These are phyloP conservation scores for Eupithecia centaureata DNA, from an alignment of 2,888 invertebrate species.

Conservation along the genomic window DNA sequence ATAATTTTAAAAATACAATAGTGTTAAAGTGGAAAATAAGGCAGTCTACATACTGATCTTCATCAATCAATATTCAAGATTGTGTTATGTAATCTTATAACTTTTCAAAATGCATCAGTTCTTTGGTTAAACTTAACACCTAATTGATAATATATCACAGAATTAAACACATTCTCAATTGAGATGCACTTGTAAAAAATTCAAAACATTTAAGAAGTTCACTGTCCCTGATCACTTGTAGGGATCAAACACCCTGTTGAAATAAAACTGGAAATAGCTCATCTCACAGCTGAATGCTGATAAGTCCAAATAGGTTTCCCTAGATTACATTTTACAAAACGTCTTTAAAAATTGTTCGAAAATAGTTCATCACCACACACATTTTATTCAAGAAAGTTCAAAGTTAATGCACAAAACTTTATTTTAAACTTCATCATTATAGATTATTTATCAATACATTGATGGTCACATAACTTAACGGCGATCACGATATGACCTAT, in stretches of 20 bases:
- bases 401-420: constrained; percentile 80
- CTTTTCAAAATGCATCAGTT: constrained; percentile 1
- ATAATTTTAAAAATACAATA: background rate
- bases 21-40: constrained; percentile 12
- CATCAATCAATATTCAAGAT: background rate
- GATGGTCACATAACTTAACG: constrained; percentile 73
- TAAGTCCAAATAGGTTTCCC: constrained; percentile 22
- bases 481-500: constrained; percentile 85
- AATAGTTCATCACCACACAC: constrained; percentile 74
- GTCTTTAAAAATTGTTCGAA: constrained; percentile 51
- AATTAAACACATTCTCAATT: constrained; percentile 51
- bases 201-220: constrained; percentile 10
- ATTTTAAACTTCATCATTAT: constrained; percentile 64
- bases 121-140: constrained; percentile 41
- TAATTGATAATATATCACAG: constrained; percentile 62
- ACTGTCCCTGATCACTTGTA: constrained; percentile 16
- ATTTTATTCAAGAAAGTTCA: constrained; percentile 79
- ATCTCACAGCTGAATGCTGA: constrained; percentile 23
- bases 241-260: constrained; percentile 22
- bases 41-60: constrained; percentile 13
- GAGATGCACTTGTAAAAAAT: constrained; percentile 44
- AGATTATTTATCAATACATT: constrained; percentile 72
- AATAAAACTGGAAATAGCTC: constrained; percentile 3
- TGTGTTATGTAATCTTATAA: background rate
- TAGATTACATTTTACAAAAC: constrained; percentile 22